Evolutionary conservation across 30 jellyfish, hydroid and myxozoan species (phyloP).

Genomic region (Nemopilema nomurai): DNA sequence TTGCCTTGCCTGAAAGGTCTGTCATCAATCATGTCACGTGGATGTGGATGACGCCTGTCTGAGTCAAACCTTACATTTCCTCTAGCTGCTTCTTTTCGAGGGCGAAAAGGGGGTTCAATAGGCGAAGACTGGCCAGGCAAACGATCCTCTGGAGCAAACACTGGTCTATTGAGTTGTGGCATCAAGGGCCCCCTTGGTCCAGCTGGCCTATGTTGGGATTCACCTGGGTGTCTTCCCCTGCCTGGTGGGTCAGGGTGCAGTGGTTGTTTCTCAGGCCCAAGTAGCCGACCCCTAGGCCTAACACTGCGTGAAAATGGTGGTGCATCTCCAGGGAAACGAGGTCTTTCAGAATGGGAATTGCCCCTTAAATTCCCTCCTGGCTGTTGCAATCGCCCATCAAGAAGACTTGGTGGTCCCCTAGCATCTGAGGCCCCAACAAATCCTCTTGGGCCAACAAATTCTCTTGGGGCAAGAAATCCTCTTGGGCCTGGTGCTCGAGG

Average conservation of each 20-base stretch:
- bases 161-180: not conserved
- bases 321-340: constrained; percentile 19
- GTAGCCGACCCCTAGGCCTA: constrained; percentile 5
- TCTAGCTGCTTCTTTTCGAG: not conserved
- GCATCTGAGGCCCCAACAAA: constrained; percentile 1
- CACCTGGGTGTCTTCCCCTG: constrained; percentile 9
- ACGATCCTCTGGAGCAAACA: not conserved
- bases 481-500: not conserved
- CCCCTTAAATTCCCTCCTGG: too few relatives aligned
- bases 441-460: too few relatives aligned
- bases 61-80: not conserved
- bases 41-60: not conserved
- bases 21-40: not conserved
- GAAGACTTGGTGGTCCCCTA: constrained; percentile 11
- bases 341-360: constrained; percentile 26
- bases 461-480: too few relatives aligned
- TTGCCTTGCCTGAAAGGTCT: not conserved
- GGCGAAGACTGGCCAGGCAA: not conserved
- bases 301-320: constrained; percentile 3
- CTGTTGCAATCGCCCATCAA: too few relatives aligned
- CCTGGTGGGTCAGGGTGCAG: constrained; percentile 1
- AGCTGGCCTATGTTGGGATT: constrained; percentile 28
- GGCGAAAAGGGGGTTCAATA: not conserved
- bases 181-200: constrained; percentile 23
- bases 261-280: constrained; percentile 11